These are phyloP conservation scores for Timema podura DNA, from an alignment of 2,888 invertebrate genomes.

Conservation along the genomic window DNA sequence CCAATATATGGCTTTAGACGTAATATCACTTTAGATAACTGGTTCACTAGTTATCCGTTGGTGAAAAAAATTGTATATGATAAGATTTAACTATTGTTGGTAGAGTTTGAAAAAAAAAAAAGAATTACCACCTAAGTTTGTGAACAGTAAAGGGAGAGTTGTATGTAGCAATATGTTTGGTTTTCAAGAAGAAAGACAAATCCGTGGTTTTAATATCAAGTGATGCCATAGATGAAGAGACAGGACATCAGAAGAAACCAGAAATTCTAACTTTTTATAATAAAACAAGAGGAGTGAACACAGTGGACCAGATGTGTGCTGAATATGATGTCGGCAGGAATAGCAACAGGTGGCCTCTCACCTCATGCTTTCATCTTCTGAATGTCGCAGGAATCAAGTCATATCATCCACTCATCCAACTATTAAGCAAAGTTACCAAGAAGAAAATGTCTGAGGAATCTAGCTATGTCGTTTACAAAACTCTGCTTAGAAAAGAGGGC, in stretches of 20 bases:
- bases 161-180: slow-evolving; percentile 28
- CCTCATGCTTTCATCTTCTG: neutral
- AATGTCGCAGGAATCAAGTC: slow-evolving; percentile 1
- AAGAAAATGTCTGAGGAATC: too few relatives aligned
- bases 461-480: too few relatives aligned
- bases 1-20: too few relatives aligned
- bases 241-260: neutral
- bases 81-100: slow-evolving; percentile 32
- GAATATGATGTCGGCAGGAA: neutral
- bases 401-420: neutral
- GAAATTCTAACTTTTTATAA: neutral
- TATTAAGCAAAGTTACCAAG: too few relatives aligned
- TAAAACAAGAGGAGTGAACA: neutral
- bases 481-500: too few relatives aligned
- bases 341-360: slow-evolving; percentile 2
- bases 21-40: slow-evolving; percentile 26
- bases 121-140: slow-evolving; percentile 31
- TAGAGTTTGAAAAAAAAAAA: slow-evolving; percentile 32
- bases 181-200: slow-evolving; percentile 30
- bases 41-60: slow-evolving; percentile 33
- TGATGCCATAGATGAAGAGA: neutral
- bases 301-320: neutral
- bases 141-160: slow-evolving; percentile 7
- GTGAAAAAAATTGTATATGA: slow-evolving; percentile 29
- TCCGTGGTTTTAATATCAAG: neutral